These are phyloP conservation scores for Diarsia mendica DNA, from an alignment of 2,888 invertebrate genomes.

Conservation along the genomic window DNA sequence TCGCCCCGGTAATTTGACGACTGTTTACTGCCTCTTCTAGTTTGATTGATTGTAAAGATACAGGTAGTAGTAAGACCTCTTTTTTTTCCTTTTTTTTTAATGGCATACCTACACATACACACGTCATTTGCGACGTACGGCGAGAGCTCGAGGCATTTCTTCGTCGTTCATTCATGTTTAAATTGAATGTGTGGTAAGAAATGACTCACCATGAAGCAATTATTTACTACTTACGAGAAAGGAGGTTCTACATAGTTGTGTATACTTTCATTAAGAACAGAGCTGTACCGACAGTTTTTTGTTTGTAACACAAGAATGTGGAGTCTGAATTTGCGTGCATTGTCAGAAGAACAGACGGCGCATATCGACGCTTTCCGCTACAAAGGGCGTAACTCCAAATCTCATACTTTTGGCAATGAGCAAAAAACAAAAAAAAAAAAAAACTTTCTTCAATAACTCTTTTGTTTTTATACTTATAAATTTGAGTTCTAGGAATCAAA, in stretches of 20 bases:
- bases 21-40: constrained; percentile 34
- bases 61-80: constrained; percentile 16
- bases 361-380: too few species aligned
- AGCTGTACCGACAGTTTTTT: background rate
- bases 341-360: background rate
- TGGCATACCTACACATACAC: constrained; percentile 19
- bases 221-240: constrained; percentile 24
- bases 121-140: constrained; percentile 21
- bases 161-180: constrained; percentile 43
- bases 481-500: too few species aligned
- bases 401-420: too few species aligned
- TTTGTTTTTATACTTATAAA: too few species aligned
- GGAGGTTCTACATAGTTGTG: background rate
- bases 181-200: constrained; percentile 5
- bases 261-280: constrained; percentile 11
- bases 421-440: too few species aligned
- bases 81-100: constrained; percentile 44
- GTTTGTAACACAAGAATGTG: background rate
- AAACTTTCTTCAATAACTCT: too few species aligned
- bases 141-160: constrained; percentile 33
- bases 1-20: constrained; percentile 38
- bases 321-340: background rate
- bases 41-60: constrained; percentile 39
- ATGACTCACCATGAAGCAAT: constrained; percentile 36
- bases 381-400: too few species aligned